Evolutionary conservation across 2,888 invertebrate genomes (phyloP), one percentile per base, ranked within the genome.

Genomic region (Tanypteryx hageni): DNA sequence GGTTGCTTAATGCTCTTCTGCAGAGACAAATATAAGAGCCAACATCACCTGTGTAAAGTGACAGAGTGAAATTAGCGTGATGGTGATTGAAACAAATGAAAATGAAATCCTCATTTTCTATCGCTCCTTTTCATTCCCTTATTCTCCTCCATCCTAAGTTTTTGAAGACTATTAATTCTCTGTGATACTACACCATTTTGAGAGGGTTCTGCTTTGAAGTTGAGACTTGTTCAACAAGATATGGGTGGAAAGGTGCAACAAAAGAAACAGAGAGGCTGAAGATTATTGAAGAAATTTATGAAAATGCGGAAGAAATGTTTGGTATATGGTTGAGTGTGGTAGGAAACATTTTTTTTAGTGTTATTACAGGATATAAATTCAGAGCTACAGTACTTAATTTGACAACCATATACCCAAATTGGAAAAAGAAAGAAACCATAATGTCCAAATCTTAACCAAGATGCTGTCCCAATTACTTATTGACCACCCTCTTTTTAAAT

Each of bases 121-220:
- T 89, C 89, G 31, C 89, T 89, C 89, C 64, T 89, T 89, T 89
- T 64, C 89, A 89, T 89, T 89, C 89, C 89, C 89, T 76, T 89
- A 89, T 68, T 68, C 68, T 89, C 89, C 89, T 89, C 89, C 89
- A 89, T 89, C 89, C 64, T 89, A 89, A 89, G 89, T 89, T 89
- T 89, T 89, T 89, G 83, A 89, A 89, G 89, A 89, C 92, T 85
- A 92, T 93, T 93, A 91, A 93, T 93, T 93, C 93, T 92, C 93
- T 93, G 93, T 93, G 93, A 93, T 93, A 93, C 93, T 93, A 93
- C 93, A 93, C 92, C 93, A 92, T 93, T 93, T 76, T 89, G 64
- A 61, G 89, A 89, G 89, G 89, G 89, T 89, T 89, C 89, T 89
- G 64, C 61, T 89, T 64, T 44, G 89, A 89, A 89, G 89, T 89